Evolutionary conservation across 1,140 invertebrate genomes (phyloP), one percentile per base, ranked within the genome.

Genomic region (Drosophila ambigua): DNA sequence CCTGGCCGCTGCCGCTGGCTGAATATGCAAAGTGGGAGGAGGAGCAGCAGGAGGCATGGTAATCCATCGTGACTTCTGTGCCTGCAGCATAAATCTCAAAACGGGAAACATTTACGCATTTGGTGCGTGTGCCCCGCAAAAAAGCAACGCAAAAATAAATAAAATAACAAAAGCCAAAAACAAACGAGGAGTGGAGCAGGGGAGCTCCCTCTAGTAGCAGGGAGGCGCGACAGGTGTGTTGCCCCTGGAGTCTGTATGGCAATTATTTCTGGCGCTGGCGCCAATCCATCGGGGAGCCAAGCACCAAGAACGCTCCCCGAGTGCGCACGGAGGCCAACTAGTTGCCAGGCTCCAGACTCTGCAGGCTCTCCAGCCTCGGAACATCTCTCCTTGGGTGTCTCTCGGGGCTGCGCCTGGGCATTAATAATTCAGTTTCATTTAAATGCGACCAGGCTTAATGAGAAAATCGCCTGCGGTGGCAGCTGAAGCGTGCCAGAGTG

Each of bases 361-460:
- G 20, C 28, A 31, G 24, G 1, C 52, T 26, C 6, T 28, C 28
- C 13, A 15, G n/a, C 23, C 45, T n/a, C 58, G 16, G 26, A 31
- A 20, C 15, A 7, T 60, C 41, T 35, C 31, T 20, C 51, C 51
- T 64, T 26, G 51, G 24, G 15, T 50, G 50, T 75, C 72, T 75
- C 72, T 66, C 13, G 73, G 58, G 82, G 73, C 58, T 85, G 76
- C 67, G 72, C 67, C 73, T 77, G 45, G 62, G 75, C 79, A 88
- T 87, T 88, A 87, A 87, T 87, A 87, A 87, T 87, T 87, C 82
- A 87, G 82, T 87, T 88, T 88, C 81, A 88, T 87, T 87, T 82
- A 87, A 87, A 87, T 87, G 82, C 78, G 82, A 73, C 66, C 69
- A 52, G 72, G 82, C 83, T 78, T 87, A 87, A 87, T 87, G 83